Base-by-base conservation (phyloP, 1,140 invertebrate genomes). In the Drosophila athabasca region DNA sequence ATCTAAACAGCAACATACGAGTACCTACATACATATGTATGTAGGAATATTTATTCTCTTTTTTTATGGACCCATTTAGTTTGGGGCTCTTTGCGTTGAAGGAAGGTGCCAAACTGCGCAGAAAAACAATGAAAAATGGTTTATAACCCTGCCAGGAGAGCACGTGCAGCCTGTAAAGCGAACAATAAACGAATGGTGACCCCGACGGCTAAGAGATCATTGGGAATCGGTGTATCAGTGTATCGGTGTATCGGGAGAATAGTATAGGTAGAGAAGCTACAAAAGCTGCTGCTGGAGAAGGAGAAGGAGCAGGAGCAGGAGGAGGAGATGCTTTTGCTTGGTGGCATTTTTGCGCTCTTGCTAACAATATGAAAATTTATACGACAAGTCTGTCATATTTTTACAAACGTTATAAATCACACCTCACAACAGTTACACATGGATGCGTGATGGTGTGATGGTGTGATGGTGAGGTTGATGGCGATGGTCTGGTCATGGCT, bases 291-390 rank as follows among this genome's bases (percentile, higher is more conserved):
- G 17, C 17, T 19, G 51, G 35, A 69, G 17, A 19, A 19, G 65
- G 67, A 69, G 51, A 26, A 69, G 65, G 67, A 70, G 51, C 17
- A 19, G 51, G 35, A 69, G n/a, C n/a, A n/a, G 65, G 67, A 70
- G 51, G 45, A 69, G 65, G 67, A 70, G 51, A 70, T 70, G 67
- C 64, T 76, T 79, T 75, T 67, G 68, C 82, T 82, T 71, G 68
- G 82, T 82, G 65, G 67, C 67, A 70, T 70, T 70, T 69, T 67
- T 70, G 50, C 67, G 45, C 45, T n/a, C 51, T 35, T 65, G 82
- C 82, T 87, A 87, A 87, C 83, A 87, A 87, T 87, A 88, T 87
- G 83, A 83, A 87, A 88, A 87, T 87, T 87, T 87, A 87, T 87
- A 87, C 81, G 83, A 87, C 83, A 87, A 79, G 83, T 88, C 75